Evolutionary conservation across 2,888 invertebrate genomes (phyloP).

Genomic region (Lasioglossum villosulum): DNA sequence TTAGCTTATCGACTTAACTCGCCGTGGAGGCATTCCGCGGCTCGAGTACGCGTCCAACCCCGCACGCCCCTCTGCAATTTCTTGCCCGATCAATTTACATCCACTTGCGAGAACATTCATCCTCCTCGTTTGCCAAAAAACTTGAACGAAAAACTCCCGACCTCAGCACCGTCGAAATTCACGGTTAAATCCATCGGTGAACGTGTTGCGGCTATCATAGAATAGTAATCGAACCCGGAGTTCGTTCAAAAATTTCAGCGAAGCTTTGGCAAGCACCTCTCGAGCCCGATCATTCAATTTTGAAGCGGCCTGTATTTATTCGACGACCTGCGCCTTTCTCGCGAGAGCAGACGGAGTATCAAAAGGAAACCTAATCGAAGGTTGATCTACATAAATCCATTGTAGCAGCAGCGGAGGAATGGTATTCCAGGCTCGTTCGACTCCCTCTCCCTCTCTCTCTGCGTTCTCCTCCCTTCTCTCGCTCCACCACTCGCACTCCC

Average conservation of each 20-base stretch:
- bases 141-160: rapidly evolving
- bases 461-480: neutral
- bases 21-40: conserved; percentile 32
- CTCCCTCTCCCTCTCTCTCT: neutral
- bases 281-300: neutral
- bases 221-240: neutral
- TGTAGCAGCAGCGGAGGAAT: conserved; percentile 13
- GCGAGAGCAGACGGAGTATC: conserved; percentile 24
- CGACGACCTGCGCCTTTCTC: neutral
- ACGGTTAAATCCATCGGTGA: too few species aligned
- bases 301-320: neutral
- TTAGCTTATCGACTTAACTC: conserved; percentile 60
- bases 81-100: conserved; percentile 23
- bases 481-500: neutral
- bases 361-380: conserved; percentile 50
- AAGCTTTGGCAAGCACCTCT: neutral
- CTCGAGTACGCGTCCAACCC: neutral
- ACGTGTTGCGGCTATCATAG: neutral
- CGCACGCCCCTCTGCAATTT: neutral
- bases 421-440: conserved; percentile 18
- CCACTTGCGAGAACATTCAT: neutral
- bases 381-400: conserved; percentile 50
- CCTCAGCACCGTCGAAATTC: too few species aligned
- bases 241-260: neutral
- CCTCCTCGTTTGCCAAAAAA: neutral